Evolutionary conservation across 1,140 invertebrate genomes (phyloP), one percentile per base, ranked within the genome.

Genomic region (Tribolium castaneum): DNA sequence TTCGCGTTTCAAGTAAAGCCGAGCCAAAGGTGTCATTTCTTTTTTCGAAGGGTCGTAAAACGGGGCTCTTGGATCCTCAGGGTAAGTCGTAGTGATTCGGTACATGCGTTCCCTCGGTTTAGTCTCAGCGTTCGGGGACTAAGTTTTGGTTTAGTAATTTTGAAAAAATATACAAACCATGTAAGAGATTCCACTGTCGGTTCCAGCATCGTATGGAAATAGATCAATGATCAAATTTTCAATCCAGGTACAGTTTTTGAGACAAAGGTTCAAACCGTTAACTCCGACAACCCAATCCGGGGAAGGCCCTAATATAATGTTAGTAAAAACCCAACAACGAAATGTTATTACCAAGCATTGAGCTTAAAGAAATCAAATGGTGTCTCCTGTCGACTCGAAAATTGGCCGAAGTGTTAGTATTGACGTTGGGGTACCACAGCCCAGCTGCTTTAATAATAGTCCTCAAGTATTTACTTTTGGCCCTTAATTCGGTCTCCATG

Each of bases 271-370:
- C 19, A 98, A 85, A 3, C 93, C 93, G 77, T 92, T 95, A 0
- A 98, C 91, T 12, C 97, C 98, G 22, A 98, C 93, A 49, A 98
- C 95, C 97, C 97, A 99, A 87, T 99, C 97, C 0, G 97, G 97
- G 12, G 95, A 96, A 0, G 97, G 98, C 0, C 95, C 92, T 87
- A 81, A 83, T 80, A 87, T 10, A 22, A 10, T 25, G 2, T 30
- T 62, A 62, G 9, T 25, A 62, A 22, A 22, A 30, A 22, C 3
- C 9, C 7, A 10, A 59, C 25, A 30, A 30, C 25, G 25, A 30
- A 30, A 30, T 30, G 3, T 62, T 80, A 82, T 85, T 86, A 90
- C 93, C 95, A 82, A 98, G 92, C 98, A 99, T 99, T 9, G 97
- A 97, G 0, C 96, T 93, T 0, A 99, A 87, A 0, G 98, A 99